Evolutionary conservation across 2,113 vertebrate species (phyloP).

Genomic region (Paramormyrops kingsleyae): DNA sequence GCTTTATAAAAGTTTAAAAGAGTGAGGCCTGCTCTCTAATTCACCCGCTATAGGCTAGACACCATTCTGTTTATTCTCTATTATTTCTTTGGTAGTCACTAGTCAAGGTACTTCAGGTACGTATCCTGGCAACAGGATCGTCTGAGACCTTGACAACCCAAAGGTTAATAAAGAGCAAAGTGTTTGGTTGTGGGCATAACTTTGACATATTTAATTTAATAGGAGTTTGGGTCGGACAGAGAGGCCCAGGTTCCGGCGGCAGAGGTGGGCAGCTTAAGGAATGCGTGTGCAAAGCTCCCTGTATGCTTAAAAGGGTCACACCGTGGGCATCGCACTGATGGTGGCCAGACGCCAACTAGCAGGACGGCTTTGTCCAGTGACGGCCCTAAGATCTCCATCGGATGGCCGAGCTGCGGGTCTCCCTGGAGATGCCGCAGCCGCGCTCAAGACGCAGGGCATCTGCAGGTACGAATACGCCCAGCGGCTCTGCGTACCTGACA

Average conservation of each 20-base stretch:
- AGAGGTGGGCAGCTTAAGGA: not conserved
- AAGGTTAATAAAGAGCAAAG: constrained; percentile 76
- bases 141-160: constrained; percentile 63
- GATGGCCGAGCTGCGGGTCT: constrained; percentile 35
- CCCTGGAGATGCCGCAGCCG: constrained; percentile 41
- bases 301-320: not conserved
- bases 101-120: constrained; percentile 67
- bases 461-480: constrained; percentile 46
- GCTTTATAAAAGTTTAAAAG: constrained; percentile 58
- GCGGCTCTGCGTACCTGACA: constrained; percentile 49
- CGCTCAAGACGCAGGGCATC: constrained; percentile 45
- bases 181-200: constrained; percentile 63
- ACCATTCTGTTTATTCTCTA: constrained; percentile 69
- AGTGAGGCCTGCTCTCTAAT: constrained; percentile 31
- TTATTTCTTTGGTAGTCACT: constrained; percentile 98
- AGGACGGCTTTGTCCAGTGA: constrained; percentile 15
- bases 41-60: constrained; percentile 25
- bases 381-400: constrained; percentile 14
- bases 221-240: constrained; percentile 35
- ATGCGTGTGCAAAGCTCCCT: not conserved
- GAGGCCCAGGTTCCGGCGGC: not conserved
- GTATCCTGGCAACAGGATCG: constrained; percentile 63
- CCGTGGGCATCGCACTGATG: constrained; percentile 22
- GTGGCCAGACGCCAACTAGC: constrained; percentile 38
- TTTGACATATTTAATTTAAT: constrained; percentile 49